A percentile compares a stretch with the other conserved stretches of the same genome.
Evolutionary conservation across 2,113 vertebrate species (phyloP).

Genomic region (Proterorhinus semilunaris): DNA sequence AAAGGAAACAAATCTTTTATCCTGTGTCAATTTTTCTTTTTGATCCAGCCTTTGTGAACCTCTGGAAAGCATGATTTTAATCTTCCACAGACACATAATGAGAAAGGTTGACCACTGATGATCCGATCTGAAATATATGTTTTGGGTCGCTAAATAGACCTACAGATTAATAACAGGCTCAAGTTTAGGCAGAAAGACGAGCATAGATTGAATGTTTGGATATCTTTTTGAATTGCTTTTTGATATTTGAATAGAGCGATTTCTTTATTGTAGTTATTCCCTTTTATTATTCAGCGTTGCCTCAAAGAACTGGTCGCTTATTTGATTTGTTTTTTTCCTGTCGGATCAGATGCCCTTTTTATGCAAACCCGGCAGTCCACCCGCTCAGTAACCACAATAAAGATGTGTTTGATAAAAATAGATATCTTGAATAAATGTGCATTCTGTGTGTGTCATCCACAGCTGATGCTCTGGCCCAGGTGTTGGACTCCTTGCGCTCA

Average conservation of each 20-base stretch:
- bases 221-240: neutral
- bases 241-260: neutral
- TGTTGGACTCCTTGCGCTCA: slow-evolving; percentile 76
- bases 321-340: no score
- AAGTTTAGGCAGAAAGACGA: neutral
- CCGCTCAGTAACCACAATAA: no score
- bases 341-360: no score
- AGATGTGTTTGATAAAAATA: no score
- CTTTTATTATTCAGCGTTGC: no score
- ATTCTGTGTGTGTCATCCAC: neutral
- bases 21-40: slow-evolving; percentile 10
- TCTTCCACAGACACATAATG: neutral
- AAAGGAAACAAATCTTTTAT: slow-evolving; percentile 34
- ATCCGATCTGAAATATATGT: neutral
- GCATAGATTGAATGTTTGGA: neutral
- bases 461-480: slow-evolving; percentile 84
- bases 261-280: neutral
- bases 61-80: slow-evolving; percentile 4
- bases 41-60: slow-evolving; percentile 16
- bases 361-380: no score
- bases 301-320: no score
- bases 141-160: slow-evolving; percentile 1
- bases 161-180: slow-evolving; percentile 4
- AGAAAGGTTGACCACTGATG: slow-evolving; percentile 3
- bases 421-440: no score